Evolutionary conservation across 2,797 vertebrate species (phyloP), one percentile per base, ranked within the genome.

Genomic region (Sorex maritimensis): DNA sequence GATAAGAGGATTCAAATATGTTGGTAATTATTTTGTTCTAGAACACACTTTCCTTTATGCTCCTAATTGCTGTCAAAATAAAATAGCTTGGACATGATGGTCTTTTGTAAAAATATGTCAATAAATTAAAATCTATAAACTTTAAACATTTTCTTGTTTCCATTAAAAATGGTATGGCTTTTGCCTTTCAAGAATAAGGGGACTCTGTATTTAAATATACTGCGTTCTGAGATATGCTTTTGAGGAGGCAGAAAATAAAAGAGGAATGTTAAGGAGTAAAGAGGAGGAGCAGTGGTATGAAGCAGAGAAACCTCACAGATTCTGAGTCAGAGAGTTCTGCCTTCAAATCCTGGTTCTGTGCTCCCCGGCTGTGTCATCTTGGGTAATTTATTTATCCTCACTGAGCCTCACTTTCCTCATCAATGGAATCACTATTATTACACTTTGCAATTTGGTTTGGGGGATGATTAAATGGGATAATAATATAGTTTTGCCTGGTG

Each of bases 71-170:
- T 85, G 30, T 93, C 71, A 71, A 95, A 93, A 88, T 91, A 90
- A 96, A 93, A 82, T 88, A 88, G 85, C 75, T 52, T 95, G 41
- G 72, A 79, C 79, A 5, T 3, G 30, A 85, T 41, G 34, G 52
- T 85, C 61, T 24, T 84, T 94, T 82, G 75, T 95, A 88, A 93
- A 93, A 88, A 84, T 81, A 63, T 14, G 95, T 93, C 88, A 86
- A 73, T 19, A 72, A 84, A 80, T 61, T 88, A 90, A 92, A 94
- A 93, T 95, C 85, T 89, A 55, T 85, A 72, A 95, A 81, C 58
- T 5, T 38, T 24, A 86, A 81, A 88, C 19, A 41, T 73, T 85
- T 61, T 93, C 82, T 85, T 88, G 90, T 82, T 95, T 90, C 67
- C 49, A 24, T 94, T 87, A 81, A 85, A 85, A 79, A 82, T 14